phyloP scores from a whole-genome alignment of 2,113 vertebrate genomes.

The Odocoileus virginianus region DNA sequence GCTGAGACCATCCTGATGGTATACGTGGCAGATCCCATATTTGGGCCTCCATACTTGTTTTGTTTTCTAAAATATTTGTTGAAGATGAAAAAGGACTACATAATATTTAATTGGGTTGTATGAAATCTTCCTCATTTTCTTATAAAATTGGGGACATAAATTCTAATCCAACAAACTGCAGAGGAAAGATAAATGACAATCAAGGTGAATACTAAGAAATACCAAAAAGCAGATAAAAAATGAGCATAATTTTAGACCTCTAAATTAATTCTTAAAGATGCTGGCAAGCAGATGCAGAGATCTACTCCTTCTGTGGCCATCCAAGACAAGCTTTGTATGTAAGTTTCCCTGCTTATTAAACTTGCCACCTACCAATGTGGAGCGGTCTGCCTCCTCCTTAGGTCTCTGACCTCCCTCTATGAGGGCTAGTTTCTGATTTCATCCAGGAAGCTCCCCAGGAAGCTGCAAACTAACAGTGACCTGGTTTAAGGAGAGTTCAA shows the following conservation, averaged over 20 bases:
- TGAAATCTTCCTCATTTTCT: background rate
- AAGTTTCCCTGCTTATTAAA: background rate
- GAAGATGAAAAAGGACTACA: background rate
- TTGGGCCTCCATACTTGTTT: background rate
- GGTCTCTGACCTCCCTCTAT: background rate
- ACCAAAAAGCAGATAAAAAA: background rate
- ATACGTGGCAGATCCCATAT: background rate
- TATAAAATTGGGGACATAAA: background rate
- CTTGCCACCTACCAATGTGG: background rate
- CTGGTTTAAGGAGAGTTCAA: background rate
- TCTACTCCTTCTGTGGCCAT: background rate
- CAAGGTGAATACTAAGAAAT: background rate
- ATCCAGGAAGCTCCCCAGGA: background rate
- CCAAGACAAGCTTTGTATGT: background rate
- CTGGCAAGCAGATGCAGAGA: background rate
- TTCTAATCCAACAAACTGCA: background rate
- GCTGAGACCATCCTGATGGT: background rate
- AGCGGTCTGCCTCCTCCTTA: background rate
- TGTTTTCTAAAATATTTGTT: background rate
- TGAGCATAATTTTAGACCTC: background rate
- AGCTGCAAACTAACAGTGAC: background rate
- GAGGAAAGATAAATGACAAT: background rate
- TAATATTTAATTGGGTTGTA: background rate
- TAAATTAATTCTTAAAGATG: background rate
- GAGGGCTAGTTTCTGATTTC: background rate